phyloP scores from a whole-genome alignment of 2,888 invertebrate species.

The Stenolophus ochropezus region DNA sequence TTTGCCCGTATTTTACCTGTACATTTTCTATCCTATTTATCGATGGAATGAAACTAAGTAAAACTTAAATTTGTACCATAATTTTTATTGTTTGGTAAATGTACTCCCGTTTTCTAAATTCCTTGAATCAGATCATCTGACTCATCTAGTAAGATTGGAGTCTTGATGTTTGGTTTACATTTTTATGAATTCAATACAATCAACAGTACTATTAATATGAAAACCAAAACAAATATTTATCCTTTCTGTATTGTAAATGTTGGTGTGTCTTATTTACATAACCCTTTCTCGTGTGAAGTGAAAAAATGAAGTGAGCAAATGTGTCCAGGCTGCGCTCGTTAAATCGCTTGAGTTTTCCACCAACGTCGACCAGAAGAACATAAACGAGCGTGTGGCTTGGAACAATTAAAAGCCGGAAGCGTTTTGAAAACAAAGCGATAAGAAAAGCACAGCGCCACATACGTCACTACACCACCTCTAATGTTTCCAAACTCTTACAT shows the following conservation, averaged over 20 bases:
- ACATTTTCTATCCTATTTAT: too few species aligned
- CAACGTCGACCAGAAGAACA: constrained; percentile 34
- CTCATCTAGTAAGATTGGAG: too few species aligned
- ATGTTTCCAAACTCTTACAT: constrained; percentile 50
- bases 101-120: too few species aligned
- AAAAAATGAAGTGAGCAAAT: constrained; percentile 39
- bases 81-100: too few species aligned
- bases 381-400: constrained; percentile 39
- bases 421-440: constrained; percentile 52
- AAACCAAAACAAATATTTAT: constrained; percentile 30
- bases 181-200: not conserved
- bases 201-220: constrained; percentile 16
- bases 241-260: too few species aligned
- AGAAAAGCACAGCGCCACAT: constrained; percentile 49
- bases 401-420: constrained; percentile 59
- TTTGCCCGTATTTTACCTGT: too few species aligned
- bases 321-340: constrained; percentile 51
- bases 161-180: not conserved
- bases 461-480: constrained; percentile 37
- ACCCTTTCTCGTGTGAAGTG: constrained; percentile 5
- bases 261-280: constrained; percentile 23
- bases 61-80: too few species aligned
- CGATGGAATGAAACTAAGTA: too few species aligned
- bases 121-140: too few species aligned
- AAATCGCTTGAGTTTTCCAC: constrained; percentile 42